Conservation (phyloP, 2,888 invertebrate species). For the Microdon myrmicae region DNA sequence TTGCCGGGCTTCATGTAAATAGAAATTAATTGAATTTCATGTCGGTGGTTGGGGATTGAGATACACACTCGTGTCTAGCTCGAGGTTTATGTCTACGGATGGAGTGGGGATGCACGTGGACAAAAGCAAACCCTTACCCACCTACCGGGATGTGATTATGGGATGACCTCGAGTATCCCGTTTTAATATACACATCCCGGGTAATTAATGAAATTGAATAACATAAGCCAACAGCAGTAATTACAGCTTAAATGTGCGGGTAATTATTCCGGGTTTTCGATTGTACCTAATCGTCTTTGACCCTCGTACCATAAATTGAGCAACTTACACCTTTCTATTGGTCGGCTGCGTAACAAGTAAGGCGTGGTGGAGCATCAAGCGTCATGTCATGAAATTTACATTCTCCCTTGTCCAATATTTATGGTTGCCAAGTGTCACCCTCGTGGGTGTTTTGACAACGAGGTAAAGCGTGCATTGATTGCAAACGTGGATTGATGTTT, state of each 20-base stretch:
- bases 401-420: no score
- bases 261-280: slow-evolving; percentile 37
- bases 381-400: no score
- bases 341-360: slow-evolving; percentile 4
- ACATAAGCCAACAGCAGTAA: slow-evolving; percentile 46
- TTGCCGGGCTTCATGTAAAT: slow-evolving; percentile 23
- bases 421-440: no score
- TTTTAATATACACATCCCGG: slow-evolving; percentile 35
- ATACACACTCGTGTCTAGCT: no score
- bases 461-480: no score
- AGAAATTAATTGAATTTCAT: slow-evolving; percentile 47
- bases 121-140: no score
- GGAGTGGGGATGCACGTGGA: no score
- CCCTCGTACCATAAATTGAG: slow-evolving; percentile 33
- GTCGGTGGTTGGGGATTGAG: slow-evolving; percentile 38
- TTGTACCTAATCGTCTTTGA: slow-evolving; percentile 33
- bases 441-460: no score
- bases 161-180: slow-evolving; percentile 3
- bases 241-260: slow-evolving; percentile 44
- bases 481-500: no score
- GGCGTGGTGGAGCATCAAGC: no score
- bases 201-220: slow-evolving; percentile 51
- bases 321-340: slow-evolving; percentile 26
- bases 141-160: no score
- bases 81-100: no score